Conservation (phyloP, 2,797 vertebrate genomes). For the Sebastes kiyomatsui region DNA sequence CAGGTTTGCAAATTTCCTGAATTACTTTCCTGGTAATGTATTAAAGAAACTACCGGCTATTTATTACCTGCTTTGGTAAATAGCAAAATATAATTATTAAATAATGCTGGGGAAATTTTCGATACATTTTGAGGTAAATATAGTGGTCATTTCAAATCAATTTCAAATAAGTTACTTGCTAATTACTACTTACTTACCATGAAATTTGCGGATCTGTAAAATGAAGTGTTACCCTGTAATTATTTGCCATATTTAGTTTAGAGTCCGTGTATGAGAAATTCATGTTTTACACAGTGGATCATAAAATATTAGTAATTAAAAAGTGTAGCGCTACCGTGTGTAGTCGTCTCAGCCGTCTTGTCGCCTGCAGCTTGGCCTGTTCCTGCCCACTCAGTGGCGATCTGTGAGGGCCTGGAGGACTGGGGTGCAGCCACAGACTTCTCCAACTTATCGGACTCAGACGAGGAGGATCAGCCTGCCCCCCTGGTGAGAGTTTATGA, state of each 20-base stretch:
- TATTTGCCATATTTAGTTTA: background rate
- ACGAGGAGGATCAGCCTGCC: constrained; percentile 87
- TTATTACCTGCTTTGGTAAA: no score
- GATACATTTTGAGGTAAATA: no score
- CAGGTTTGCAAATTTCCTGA: no score
- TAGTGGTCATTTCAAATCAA: no score
- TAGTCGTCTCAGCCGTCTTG: background rate
- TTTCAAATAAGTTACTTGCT: no score
- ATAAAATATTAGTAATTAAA: background rate
- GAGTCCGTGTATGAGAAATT: background rate
- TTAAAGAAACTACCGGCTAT: no score
- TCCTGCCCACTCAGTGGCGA: constrained; percentile 86
- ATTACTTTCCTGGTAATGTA: no score
- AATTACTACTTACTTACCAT: no score
- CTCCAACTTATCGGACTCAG: constrained; percentile 87
- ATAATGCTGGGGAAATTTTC: no score
- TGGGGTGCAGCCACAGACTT: constrained; percentile 86
- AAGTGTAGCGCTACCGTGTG: background rate
- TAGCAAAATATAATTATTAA: no score
- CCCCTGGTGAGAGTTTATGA: constrained; percentile 83
- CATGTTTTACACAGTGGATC: background rate
- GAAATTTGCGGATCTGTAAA: no score
- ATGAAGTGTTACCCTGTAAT: background rate
- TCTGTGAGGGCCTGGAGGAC: constrained; percentile 88
- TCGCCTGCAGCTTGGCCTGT: constrained; percentile 85